Evolutionary conservation across 1,140 invertebrate species (phyloP), one percentile per base, ranked within the genome.

Genomic region (Leptinotarsa defecta): DNA sequence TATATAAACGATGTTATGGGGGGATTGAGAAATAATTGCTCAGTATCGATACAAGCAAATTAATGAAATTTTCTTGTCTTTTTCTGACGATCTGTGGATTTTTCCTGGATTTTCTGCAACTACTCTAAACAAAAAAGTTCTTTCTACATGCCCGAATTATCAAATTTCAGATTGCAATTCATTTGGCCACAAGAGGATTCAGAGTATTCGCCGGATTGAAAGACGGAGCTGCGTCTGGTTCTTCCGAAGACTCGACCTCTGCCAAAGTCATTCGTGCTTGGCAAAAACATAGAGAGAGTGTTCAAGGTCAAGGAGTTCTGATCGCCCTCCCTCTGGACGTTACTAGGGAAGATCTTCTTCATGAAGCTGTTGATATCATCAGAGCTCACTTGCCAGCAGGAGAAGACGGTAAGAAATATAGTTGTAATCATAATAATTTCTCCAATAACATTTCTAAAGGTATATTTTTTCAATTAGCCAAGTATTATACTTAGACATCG

Each of bases 311-410:
- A 76, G 88, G 89, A n/a, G 85, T 86, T 80, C 88, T 94, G 61
- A 89, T 92, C 62, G 91, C 92, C 4, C 85, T 95, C 76, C 91
- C 92, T 61, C 82, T 95, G 76, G 93, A 95, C 83, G 92, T 94
- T 2, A 94, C 93, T 1, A 88, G 93, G 24, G 93, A 95, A 85
- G 94, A 95, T 82, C 88, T 93, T 77, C 84, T 94, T 57, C 92
- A 92, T 75, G 92, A 93, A 85, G 92, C 93, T 6, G 91, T 94
- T 17, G 90, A 92, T 73, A 89, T 91, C 11, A 91, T 94, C 73
- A 90, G 93, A 20, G 91, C 92, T 52, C 93, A 94, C 87, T 86
- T 94, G 75, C 94, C 93, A 71, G 93, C 93, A 22, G 93, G 94
- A 57, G 92, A 94, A 86, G 92, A 94, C 81, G 92, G 92, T 92